These are phyloP conservation scores for Petromus typicus DNA, from an alignment of 2,113 vertebrate species.

Conservation along the genomic window DNA sequence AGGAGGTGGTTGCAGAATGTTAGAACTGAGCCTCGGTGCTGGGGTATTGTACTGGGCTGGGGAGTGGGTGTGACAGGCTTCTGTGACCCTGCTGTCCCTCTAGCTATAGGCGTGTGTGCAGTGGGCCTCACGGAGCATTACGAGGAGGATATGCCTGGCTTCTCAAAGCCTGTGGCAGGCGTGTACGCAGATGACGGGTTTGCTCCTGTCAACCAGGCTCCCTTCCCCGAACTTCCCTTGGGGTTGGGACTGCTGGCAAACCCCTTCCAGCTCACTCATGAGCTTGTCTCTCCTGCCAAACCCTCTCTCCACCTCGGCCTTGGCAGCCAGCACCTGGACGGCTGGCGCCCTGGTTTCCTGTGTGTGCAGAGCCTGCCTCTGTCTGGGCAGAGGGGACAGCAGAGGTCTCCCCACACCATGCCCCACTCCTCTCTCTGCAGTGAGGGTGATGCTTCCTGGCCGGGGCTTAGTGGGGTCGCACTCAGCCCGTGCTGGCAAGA, in stretches of 20 bases:
- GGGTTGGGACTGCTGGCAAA: not conserved
- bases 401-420: not conserved
- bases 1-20: fast-evolving
- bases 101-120: not conserved
- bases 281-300: not conserved
- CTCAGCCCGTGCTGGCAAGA: not conserved
- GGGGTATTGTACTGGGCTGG: not conserved
- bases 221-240: not conserved
- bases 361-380: not conserved
- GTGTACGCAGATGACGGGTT: fast-evolving
- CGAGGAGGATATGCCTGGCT: fast-evolving
- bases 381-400: no score
- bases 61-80: not conserved
- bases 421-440: not conserved
- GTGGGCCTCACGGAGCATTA: not conserved
- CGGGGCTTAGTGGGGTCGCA: not conserved
- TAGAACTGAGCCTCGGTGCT: not conserved
- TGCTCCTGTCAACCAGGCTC: not conserved
- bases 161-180: no score
- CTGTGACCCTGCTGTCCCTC: fast-evolving
- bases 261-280: slow-evolving; percentile 32
- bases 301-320: not conserved
- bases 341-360: fast-evolving
- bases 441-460: not conserved
- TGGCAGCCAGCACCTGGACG: not conserved